Conservation (phyloP, 2,113 vertebrate species). For the Peromyscus maniculatus region DNA sequence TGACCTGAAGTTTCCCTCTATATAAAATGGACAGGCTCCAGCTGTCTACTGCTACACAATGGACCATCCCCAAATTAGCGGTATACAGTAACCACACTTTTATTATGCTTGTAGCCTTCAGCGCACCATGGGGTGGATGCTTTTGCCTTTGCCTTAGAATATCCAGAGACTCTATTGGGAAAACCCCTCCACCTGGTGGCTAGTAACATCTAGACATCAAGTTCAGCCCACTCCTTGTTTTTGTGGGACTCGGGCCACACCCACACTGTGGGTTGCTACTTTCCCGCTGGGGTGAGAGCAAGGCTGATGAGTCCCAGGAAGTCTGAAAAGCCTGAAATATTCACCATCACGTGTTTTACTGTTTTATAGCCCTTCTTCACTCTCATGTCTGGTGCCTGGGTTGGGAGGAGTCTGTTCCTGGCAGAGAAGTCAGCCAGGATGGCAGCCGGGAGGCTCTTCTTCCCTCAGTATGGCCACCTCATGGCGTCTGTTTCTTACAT, state of each 20-base stretch:
- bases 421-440: accelerated
- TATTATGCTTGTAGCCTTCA: neutral
- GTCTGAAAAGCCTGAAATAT: neutral
- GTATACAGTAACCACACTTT: neutral
- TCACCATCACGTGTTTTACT: neutral
- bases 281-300: neutral
- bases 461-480: neutral
- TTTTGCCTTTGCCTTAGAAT: neutral
- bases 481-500: accelerated
- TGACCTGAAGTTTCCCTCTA: neutral
- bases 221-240: neutral
- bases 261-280: neutral
- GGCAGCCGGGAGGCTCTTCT: neutral
- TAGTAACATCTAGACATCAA: neutral
- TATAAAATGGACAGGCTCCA: neutral
- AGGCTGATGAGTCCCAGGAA: neutral
- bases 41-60: neutral
- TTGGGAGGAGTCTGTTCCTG: neutral
- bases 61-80: neutral
- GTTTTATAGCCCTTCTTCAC: neutral
- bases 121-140: neutral
- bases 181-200: neutral
- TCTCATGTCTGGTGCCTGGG: neutral
- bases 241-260: neutral
- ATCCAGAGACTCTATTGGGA: neutral